A percentile compares a stretch with the other conserved stretches of the same genome.
Evolutionary conservation across 2,888 invertebrate genomes (phyloP).

Genomic region (Metalampra italica): DNA sequence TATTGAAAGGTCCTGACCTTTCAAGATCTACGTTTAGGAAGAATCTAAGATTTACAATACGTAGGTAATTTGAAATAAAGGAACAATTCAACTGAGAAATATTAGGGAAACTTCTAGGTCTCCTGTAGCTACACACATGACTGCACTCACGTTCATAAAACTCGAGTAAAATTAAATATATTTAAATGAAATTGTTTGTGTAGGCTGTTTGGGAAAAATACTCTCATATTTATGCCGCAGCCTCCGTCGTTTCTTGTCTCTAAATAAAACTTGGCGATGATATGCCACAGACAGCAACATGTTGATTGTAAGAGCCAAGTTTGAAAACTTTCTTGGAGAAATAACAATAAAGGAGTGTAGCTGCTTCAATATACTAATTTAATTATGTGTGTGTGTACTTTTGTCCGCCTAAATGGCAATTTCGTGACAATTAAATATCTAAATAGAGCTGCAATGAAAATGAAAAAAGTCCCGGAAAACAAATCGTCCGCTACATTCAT

Average conservation of each 20-base stretch:
- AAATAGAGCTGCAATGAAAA: too few species aligned
- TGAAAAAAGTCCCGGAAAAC: neutral
- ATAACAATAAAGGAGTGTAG: too few species aligned
- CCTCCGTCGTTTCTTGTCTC: neutral
- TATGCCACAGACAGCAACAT: neutral
- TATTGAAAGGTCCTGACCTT: too few species aligned
- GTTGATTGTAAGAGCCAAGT: neutral
- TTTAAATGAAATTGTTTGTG: neutral
- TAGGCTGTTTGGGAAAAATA: neutral
- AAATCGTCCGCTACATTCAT: constrained; percentile 29
- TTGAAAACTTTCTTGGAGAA: neutral
- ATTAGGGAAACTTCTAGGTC: constrained; percentile 19
- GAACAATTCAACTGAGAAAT: constrained; percentile 22
- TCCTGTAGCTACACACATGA: too few species aligned
- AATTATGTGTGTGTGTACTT: too few species aligned
- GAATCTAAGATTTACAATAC: too few species aligned
- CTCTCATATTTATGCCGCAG: neutral
- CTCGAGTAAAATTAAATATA: neutral
- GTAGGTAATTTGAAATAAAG: constrained; percentile 28
- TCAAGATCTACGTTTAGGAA: too few species aligned
- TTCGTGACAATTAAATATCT: too few species aligned
- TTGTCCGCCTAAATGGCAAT: too few species aligned
- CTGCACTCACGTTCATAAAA: too few species aligned
- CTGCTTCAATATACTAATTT: too few species aligned
- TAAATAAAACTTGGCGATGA: neutral